A percentile compares a stretch with the other conserved stretches of the same genome.
phyloP scores from a whole-genome alignment of 2,113 vertebrate genomes.

The Paracanthobrama guichenoti region DNA sequence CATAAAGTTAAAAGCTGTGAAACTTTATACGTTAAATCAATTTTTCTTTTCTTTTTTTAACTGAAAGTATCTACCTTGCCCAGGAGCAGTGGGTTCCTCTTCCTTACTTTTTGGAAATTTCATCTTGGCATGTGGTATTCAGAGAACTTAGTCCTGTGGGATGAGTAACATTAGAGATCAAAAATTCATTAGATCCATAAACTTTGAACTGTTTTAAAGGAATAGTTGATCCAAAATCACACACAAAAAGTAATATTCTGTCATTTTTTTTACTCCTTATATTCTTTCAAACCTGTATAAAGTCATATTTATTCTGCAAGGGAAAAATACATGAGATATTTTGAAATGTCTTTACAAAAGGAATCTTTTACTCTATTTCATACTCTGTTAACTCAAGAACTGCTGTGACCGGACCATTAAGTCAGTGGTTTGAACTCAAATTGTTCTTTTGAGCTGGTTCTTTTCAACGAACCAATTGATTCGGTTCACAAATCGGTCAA shows the following conservation, averaged over 20 bases:
- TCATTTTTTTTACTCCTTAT: not conserved
- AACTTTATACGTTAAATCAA: not conserved
- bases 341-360: not conserved
- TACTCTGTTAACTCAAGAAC: not conserved
- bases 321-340: not conserved
- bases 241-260: no score
- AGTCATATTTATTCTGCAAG: not conserved
- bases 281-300: not conserved
- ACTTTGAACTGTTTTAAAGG: not conserved
- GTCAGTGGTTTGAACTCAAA: not conserved
- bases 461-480: not conserved
- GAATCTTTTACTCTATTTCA: not conserved
- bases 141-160: not conserved
- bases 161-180: not conserved
- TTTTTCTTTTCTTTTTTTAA: no score
- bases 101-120: slow-evolving; percentile 69
- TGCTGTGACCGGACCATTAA: not conserved
- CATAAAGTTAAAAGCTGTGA: not conserved
- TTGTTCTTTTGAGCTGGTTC: not conserved
- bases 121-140: slow-evolving; percentile 60
- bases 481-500: not conserved
- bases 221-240: not conserved
- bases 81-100: slow-evolving; percentile 68
- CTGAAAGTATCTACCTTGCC: slow-evolving; percentile 66
- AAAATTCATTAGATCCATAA: not conserved